A percentile compares a stretch with the other conserved stretches of the same genome.
phyloP scores from a whole-genome alignment of 64 coral and sea anemone species.

The Astreopora myriophthalma region DNA sequence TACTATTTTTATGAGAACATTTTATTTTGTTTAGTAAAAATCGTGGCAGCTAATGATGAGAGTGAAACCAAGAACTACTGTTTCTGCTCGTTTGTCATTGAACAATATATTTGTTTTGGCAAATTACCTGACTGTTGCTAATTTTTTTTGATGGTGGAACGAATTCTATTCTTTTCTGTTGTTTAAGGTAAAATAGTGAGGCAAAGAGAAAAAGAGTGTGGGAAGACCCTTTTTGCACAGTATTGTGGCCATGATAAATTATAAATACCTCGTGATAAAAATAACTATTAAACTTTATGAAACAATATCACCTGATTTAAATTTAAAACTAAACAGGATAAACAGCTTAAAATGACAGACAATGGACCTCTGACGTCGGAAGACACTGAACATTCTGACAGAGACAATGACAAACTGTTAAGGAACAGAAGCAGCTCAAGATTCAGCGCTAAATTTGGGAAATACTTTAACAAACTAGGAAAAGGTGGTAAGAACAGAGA shows the following conservation, averaged over 20 bases:
- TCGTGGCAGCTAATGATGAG: too few relatives aligned
- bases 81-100: too few relatives aligned
- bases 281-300: not conserved
- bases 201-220: not conserved
- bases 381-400: conserved; percentile 51
- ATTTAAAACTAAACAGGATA: conserved; percentile 40
- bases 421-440: conserved; percentile 45
- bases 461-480: conserved; percentile 74
- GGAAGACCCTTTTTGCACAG: not conserved
- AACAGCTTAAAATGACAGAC: not conserved
- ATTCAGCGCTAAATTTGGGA: conserved; percentile 67
- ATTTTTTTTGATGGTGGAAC: too few relatives aligned
- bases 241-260: not conserved
- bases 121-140: too few relatives aligned
- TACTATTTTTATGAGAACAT: too few relatives aligned
- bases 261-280: not conserved
- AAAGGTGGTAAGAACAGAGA: conserved; percentile 39
- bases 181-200: not conserved
- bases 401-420: conserved; percentile 21
- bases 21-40: too few relatives aligned
- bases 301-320: not conserved
- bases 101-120: too few relatives aligned
- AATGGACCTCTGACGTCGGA: conserved; percentile 20
- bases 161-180: too few relatives aligned
- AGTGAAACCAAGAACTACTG: too few relatives aligned